Base-by-base conservation (phyloP, 2,888 invertebrate genomes). In the Baronia brevicornis region DNA sequence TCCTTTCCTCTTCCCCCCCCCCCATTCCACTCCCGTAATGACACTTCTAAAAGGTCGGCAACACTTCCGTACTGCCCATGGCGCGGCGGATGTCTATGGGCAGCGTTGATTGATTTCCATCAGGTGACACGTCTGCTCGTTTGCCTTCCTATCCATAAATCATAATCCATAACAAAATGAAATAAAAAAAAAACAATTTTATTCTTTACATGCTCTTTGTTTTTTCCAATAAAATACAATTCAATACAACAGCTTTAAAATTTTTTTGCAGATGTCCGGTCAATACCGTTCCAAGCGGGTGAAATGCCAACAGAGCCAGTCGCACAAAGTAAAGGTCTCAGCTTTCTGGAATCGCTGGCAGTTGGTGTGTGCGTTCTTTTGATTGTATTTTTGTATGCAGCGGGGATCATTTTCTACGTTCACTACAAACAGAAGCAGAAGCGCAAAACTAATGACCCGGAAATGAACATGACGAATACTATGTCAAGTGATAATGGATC, bases 331-430 rank as follows among this genome's bases (percentile, higher is more conserved):
- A 86, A 86, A 45, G 89, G 91, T 15, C 80, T 94, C 29, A 91
- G 89, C 30, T 87, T 90, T n/a, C 85, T 90, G 6, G 94, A 94
- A 62, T 91, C 93, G 34, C 86, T 93, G 5, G 93, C 93, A 0
- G 93, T 95, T 23, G 94, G 92, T 4, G 87, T 93, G 6, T 92
- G 92, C 43, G 92, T 93, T 2, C 85, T 94, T 3, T 82, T 94
- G 43, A 71, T 95, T 23, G 91, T 93, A 0, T 85, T 95, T 33
- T 91, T 94, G 39, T 95, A 95, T 61, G 91, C 94, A 2, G 91
- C 93, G 0, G 94, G 94, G 1, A 92, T 95, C 3, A 90, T 93
- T 31, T 86, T 95, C 31, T 95, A 94, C 56, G 71, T 95, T 7
- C 91, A 93, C 61, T 88, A 92, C 33, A 86, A 89, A 39, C 88